These are phyloP conservation scores for Apis laboriosa DNA, from an alignment of 1,140 invertebrate genomes.

Conservation along the genomic window DNA sequence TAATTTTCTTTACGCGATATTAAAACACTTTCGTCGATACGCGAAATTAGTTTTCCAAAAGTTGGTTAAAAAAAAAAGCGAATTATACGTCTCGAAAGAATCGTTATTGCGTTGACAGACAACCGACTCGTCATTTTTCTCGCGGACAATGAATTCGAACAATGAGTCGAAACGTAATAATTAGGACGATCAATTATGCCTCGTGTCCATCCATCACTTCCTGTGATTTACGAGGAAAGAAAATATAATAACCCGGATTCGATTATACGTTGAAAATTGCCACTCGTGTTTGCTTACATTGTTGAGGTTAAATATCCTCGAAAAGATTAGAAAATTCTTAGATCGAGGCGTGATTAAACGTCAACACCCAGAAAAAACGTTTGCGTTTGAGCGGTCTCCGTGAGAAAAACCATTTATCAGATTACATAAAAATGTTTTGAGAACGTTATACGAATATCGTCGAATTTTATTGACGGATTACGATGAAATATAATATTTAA, in stretches of 20 bases:
- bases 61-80: too few relatives aligned
- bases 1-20: background rate
- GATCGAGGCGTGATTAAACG: background rate
- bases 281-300: background rate
- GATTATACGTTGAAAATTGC: background rate
- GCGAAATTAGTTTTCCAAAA: background rate
- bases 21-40: background rate
- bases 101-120: background rate
- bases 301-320: background rate
- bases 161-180: background rate
- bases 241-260: background rate
- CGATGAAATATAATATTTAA: too few relatives aligned
- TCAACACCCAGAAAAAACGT: too few relatives aligned
- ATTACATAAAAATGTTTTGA: too few relatives aligned
- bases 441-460: too few relatives aligned
- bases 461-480: too few relatives aligned
- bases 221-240: background rate
- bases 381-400: too few relatives aligned
- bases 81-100: background rate
- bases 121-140: background rate
- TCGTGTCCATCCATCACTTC: background rate
- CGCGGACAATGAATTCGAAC: background rate
- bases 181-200: background rate
- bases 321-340: background rate
- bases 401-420: too few relatives aligned